Evolutionary conservation across 2,797 vertebrate species (phyloP).

Genomic region (Chiroxiphia lanceolata): DNA sequence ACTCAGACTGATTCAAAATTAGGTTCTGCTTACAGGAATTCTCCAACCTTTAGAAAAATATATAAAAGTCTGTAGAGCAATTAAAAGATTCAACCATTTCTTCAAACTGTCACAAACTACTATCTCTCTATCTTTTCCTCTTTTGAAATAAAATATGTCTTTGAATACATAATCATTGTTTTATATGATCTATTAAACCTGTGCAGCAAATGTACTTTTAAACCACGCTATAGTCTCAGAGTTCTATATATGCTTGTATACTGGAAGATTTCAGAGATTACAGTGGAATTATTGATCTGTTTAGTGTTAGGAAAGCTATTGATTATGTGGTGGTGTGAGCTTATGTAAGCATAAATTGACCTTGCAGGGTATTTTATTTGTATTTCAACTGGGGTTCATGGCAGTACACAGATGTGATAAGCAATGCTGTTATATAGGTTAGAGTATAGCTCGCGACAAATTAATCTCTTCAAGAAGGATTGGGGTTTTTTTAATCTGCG

Average conservation of each 20-base stretch:
- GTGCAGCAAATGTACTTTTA: background rate
- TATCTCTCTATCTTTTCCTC: background rate
- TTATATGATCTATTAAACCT: background rate
- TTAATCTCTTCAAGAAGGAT: background rate
- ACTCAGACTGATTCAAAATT: background rate
- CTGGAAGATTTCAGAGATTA: background rate
- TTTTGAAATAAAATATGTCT: background rate
- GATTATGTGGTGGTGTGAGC: background rate
- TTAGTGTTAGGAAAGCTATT: constrained; percentile 26
- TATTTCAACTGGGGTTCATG: background rate
- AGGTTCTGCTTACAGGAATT: background rate
- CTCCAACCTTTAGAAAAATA: background rate
- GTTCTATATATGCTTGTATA: background rate
- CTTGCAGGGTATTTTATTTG: constrained; percentile 1
- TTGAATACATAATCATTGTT: background rate
- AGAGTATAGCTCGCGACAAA: background rate
- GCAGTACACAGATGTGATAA: background rate
- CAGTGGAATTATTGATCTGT: constrained; percentile 22
- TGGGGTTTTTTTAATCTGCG: background rate
- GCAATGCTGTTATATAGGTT: background rate
- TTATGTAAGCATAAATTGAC: constrained; percentile 42
- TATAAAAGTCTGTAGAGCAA: background rate
- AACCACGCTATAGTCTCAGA: background rate
- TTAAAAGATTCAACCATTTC: background rate
- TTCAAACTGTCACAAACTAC: background rate